Percentiles rank a stretch among this genome's conserved stretches.
phyloP scores from a whole-genome alignment of 2,113 vertebrate genomes.

The Eulemur rufifrons region DNA sequence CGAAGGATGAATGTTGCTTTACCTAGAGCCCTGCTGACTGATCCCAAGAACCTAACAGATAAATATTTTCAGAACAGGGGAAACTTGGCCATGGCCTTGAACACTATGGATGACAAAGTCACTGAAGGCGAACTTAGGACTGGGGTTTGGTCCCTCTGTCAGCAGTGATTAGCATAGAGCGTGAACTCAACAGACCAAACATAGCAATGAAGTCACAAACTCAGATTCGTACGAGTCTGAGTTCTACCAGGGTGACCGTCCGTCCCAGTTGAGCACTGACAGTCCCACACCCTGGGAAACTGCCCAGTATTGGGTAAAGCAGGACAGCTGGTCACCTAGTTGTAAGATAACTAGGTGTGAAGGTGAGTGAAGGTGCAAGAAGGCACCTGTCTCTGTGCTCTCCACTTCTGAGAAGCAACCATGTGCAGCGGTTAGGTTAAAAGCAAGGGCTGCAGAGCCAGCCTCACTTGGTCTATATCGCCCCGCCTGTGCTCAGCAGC shows the following conservation, averaged over 20 bases:
- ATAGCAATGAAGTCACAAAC: not conserved
- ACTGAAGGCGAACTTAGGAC: not conserved
- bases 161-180: not conserved
- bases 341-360: not conserved
- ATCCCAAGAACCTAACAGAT: not conserved
- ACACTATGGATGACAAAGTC: not conserved
- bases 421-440: rapidly evolving
- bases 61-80: not conserved
- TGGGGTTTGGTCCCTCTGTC: not conserved
- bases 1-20: not conserved
- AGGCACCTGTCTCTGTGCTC: not conserved
- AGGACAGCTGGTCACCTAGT: not conserved
- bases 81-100: not conserved
- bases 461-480: not conserved
- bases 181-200: not conserved
- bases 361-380: not conserved
- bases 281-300: not conserved
- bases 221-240: not conserved
- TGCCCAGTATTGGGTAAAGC: not conserved
- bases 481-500: not conserved
- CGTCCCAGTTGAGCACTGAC: not conserved
- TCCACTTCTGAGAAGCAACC: not conserved
- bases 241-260: not conserved
- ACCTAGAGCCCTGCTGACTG: not conserved
- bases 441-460: not conserved